Evolutionary conservation across 2,888 invertebrate species (phyloP).

Genomic region (Halictus quadricinctus): DNA sequence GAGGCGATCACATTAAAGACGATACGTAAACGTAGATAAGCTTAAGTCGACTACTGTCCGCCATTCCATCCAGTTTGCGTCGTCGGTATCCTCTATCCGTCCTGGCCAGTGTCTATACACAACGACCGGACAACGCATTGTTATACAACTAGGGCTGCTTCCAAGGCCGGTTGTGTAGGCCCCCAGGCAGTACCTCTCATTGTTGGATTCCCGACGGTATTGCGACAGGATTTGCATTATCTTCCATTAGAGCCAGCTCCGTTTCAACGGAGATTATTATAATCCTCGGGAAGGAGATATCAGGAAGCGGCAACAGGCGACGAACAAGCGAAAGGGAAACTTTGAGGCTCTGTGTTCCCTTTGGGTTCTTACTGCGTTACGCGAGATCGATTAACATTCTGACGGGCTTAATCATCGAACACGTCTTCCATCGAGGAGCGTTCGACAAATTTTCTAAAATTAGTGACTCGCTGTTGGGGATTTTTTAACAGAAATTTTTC

Average conservation of each 20-base stretch:
- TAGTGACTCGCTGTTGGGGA: too few species aligned
- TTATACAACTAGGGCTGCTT: conserved; percentile 48
- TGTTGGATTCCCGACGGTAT: conserved; percentile 61
- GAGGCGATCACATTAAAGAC: conserved; percentile 33
- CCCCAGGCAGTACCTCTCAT: conserved; percentile 64
- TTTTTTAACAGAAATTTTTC: too few species aligned
- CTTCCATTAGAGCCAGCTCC: conserved; percentile 53
- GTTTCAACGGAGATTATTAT: conserved; percentile 59
- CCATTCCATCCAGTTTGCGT: conserved; percentile 35
- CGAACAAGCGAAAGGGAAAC: background rate
- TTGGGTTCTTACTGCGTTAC: background rate
- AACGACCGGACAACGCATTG: conserved; percentile 35
- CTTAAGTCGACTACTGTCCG: conserved; percentile 59
- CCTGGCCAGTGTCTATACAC: conserved; percentile 40
- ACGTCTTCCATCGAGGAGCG: background rate
- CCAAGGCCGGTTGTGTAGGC: conserved; percentile 38
- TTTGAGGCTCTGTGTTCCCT: background rate
- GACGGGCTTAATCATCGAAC: background rate
- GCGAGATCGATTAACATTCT: background rate
- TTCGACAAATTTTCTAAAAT: too few species aligned
- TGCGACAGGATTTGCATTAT: conserved; percentile 64
- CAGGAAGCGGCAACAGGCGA: conserved; percentile 8
- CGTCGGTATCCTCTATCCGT: conserved; percentile 46
- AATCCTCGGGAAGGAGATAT: conserved; percentile 34
- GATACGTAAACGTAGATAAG: conserved; percentile 64